Percentiles rank a stretch among this genome's conserved stretches.
Conservation (phyloP, 2,113 vertebrate genomes). For the Sciurus niger region DNA sequence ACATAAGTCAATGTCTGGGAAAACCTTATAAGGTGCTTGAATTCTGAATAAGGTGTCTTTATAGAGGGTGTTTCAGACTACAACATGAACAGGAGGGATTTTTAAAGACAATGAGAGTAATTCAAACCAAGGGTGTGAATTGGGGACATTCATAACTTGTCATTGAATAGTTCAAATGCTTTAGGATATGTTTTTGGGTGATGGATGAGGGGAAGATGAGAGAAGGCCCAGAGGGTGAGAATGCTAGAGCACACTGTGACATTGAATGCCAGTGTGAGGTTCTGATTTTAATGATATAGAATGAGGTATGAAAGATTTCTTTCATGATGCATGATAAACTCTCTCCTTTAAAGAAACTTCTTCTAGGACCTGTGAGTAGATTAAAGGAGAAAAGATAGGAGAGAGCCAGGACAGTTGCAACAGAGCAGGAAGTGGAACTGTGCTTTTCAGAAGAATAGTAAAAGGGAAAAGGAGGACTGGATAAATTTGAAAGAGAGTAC, state of each 20-base stretch:
- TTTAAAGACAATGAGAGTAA: neutral
- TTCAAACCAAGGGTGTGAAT: neutral
- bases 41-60: neutral
- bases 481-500: neutral
- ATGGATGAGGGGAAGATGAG: neutral
- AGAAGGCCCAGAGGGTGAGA: neutral
- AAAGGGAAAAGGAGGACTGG: neutral
- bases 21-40: neutral
- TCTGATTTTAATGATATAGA: neutral
- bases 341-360: neutral
- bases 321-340: neutral
- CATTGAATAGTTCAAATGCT: neutral
- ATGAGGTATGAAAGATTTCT: neutral
- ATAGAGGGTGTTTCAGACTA: neutral
- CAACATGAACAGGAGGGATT: neutral
- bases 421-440: neutral
- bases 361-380: neutral
- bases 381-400: neutral
- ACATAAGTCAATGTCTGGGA: neutral
- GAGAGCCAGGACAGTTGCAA: neutral
- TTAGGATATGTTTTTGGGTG: neutral
- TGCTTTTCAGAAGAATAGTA: neutral
- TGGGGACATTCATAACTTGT: neutral
- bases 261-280: neutral
- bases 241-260: neutral